A percentile compares a stretch with the other conserved stretches of the same genome.
Conservation (phyloP, 2,113 vertebrate genomes). For the Nettapus auritus region DNA sequence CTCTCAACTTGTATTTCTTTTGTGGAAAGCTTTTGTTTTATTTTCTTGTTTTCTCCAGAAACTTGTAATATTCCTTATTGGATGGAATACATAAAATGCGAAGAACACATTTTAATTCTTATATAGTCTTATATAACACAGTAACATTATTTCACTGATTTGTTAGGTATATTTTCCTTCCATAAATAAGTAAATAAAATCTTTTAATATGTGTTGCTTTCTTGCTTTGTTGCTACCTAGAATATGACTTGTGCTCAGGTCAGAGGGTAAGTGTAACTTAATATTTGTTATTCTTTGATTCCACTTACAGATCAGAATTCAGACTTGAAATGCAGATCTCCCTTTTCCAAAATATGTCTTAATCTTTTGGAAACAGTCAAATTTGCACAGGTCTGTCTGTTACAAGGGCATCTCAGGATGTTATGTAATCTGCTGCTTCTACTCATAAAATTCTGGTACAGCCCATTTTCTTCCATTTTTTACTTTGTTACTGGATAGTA, state of each 20-base stretch:
- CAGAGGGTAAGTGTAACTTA: background rate
- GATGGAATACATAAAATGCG: background rate
- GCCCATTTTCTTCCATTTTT: background rate
- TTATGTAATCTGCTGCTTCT: background rate
- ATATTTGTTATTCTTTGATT: background rate
- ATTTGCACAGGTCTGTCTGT: background rate
- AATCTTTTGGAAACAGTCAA: background rate
- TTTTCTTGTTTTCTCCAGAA: background rate
- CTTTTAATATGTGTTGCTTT: background rate
- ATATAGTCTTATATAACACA: background rate
- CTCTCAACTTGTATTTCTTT: background rate
- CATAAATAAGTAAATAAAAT: background rate
- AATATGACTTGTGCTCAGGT: background rate
- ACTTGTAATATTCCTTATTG: background rate
- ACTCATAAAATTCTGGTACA: background rate
- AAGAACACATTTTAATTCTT: background rate
- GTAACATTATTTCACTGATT: background rate
- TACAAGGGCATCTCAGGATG: background rate
- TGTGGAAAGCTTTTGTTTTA: background rate
- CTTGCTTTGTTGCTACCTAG: background rate
- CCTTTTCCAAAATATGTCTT: background rate
- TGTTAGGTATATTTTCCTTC: background rate
- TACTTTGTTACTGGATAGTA: background rate
- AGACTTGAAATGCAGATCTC: background rate
- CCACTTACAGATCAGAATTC: background rate